Base-by-base conservation (phyloP, 2,797 vertebrate species). In the Chromobotia macracanthus region DNA sequence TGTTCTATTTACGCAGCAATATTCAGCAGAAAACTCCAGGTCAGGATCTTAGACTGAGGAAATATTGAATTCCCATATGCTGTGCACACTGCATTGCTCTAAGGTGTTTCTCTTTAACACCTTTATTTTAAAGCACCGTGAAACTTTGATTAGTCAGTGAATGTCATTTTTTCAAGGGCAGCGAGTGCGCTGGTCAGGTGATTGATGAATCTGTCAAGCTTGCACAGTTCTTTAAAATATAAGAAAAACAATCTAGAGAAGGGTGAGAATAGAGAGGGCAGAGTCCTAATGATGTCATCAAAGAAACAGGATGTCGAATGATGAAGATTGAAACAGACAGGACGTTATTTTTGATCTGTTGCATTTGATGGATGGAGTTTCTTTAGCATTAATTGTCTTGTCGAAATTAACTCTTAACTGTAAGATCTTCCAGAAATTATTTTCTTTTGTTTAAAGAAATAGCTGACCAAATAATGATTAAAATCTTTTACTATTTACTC, bases 71-170 rank as follows among this genome's bases (percentile, higher is more conserved):
- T 86, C 81, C 79, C 86, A 85, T 87, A 87, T 87, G 85, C 87
- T 80, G 81, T 80, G 78, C 80, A 65, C 78, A 85, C 85, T 9
- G 87, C 76, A 85, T 85, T 87, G 82, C 85, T 84, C 80, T 87
- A 83, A 88, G 81, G 79, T 38, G 83, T 41, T 70, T 63, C 61
- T 73, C 63, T 66, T 72, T 58, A 68, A 25, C 63, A 58, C 78
- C 63, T 71, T 73, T 46, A 87, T 89, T 72, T 84, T 86, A 81
- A 75, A 68, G 46, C 85, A 83, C 89, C 91, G 91, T 93, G 91
- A 91, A 92, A 92, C 90, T 90, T 92, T 91, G 89, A 92, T 92
- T 92, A 89, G 87, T 87, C 89, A 89, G 87, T 87, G 85, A 75
- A 84, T 82, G 87, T 89, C 84, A 89, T 90, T 91, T 89, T 86